Percentiles rank a stretch among this genome's conserved stretches.
These are phyloP conservation scores for Brachyistius frenatus DNA, from an alignment of 2,113 vertebrate species.

Conservation along the genomic window DNA sequence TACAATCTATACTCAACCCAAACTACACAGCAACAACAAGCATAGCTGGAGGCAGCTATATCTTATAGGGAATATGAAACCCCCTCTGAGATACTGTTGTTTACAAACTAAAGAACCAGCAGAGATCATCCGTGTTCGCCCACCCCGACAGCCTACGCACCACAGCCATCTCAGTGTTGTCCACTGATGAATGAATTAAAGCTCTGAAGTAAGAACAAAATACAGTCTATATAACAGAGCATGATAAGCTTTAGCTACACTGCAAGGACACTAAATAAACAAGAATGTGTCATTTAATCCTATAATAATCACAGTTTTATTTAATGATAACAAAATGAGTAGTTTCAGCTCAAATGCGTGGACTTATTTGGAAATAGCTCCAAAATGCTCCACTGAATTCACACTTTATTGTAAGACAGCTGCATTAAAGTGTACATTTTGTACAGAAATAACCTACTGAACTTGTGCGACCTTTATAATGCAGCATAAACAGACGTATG, in stretches of 20 bases:
- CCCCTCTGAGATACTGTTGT: too few species aligned
- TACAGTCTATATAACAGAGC: background rate
- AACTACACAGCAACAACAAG: too few species aligned
- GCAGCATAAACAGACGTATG: slow-evolving; percentile 21
- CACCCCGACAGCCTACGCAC: slow-evolving; percentile 2
- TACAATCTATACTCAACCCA: too few species aligned
- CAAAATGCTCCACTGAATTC: background rate
- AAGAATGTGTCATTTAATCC: too few species aligned
- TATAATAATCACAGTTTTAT: too few species aligned
- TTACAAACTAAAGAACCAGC: too few species aligned
- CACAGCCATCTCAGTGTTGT: slow-evolving; percentile 5
- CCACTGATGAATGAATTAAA: slow-evolving; percentile 5
- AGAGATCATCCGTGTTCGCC: too few species aligned
- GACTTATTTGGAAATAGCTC: background rate
- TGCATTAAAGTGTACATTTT: background rate
- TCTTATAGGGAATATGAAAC: too few species aligned
- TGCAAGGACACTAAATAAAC: background rate
- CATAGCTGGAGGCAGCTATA: too few species aligned
- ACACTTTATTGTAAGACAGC: background rate
- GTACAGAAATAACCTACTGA: slow-evolving; percentile 13
- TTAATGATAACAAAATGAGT: too few species aligned
- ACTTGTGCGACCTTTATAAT: slow-evolving; percentile 12
- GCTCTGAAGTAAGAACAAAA: background rate
- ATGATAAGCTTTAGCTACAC: background rate
- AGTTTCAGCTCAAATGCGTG: background rate